Conservation (phyloP, 2,888 invertebrate species). For the Hetaerina titia region DNA sequence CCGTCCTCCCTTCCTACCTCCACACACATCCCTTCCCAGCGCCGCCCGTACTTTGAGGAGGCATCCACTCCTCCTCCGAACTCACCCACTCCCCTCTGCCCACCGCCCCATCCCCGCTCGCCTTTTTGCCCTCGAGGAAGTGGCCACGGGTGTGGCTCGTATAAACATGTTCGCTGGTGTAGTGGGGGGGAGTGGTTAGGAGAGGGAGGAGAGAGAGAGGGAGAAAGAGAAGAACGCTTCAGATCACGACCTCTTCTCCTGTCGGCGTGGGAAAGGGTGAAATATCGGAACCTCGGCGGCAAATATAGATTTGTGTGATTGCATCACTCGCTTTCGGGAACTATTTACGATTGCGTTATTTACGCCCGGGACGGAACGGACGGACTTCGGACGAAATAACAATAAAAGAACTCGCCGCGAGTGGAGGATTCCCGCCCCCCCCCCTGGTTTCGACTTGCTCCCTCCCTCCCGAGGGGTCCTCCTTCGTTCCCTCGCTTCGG, state of each 20-base stretch:
- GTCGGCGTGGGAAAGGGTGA: slow-evolving; percentile 39
- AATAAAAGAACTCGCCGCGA: slow-evolving; percentile 1
- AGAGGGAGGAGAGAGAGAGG: neutral
- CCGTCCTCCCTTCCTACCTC: too few relatives aligned
- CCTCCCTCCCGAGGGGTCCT: too few relatives aligned
- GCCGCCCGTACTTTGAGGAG: too few relatives aligned
- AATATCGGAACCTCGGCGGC: slow-evolving; percentile 35
- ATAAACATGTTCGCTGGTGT: slow-evolving; percentile 17
- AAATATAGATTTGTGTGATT: slow-evolving; percentile 39
- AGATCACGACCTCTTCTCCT: slow-evolving; percentile 16
- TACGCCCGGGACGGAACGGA: neutral
- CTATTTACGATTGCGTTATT: slow-evolving; percentile 39
- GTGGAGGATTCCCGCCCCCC: neutral
- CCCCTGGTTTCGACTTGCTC: neutral
- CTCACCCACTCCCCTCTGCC: neutral
- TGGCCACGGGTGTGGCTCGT: slow-evolving; percentile 21
- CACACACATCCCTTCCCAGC: too few relatives aligned
- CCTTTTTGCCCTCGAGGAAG: neutral
- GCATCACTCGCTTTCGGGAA: slow-evolving; percentile 27
- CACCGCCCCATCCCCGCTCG: neutral
- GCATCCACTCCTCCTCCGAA: neutral
- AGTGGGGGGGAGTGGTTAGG: neutral
- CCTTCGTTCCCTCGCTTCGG: neutral
- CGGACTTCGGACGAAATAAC: neutral
- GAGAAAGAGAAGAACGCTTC: neutral